phyloP scores from a whole-genome alignment of 2,113 vertebrate species.

The Leucopsar rothschildi region DNA sequence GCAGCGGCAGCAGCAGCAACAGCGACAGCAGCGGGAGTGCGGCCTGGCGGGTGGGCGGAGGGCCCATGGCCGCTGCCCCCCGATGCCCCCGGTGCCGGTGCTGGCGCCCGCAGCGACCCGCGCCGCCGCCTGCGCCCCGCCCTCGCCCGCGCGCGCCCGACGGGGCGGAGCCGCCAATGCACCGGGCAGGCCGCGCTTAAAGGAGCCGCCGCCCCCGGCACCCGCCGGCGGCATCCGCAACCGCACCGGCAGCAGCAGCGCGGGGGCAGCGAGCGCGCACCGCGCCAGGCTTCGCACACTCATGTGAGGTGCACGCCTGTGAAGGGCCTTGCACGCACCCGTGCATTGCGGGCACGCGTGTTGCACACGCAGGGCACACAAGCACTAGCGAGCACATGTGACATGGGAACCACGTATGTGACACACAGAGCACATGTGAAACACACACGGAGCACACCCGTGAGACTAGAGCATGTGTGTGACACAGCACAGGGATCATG shows the following conservation, averaged over 20 bases:
- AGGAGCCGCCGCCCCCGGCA: not conserved
- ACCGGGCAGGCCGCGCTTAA: not conserved
- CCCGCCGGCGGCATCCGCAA: too few species aligned
- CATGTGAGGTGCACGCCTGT: not conserved
- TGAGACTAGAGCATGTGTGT: not conserved
- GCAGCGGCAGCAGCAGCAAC: not conserved
- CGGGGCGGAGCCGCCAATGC: not conserved
- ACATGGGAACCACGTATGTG: not conserved
- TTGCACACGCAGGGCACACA: too few species aligned
- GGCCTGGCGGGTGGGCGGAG: not conserved
- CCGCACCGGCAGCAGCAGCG: too few species aligned
- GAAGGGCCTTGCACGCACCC: not conserved
- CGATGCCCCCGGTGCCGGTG: not conserved
- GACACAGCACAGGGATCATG: not conserved
- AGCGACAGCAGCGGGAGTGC: not conserved
- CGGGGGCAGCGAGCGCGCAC: not conserved
- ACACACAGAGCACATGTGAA: not conserved
- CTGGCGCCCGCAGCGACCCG: not conserved
- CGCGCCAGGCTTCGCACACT: not conserved
- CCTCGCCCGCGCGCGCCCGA: not conserved
- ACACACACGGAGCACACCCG: not conserved
- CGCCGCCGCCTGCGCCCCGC: not conserved
- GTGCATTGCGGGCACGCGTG: not conserved
- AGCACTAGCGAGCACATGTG: too few species aligned
- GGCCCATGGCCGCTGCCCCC: not conserved